These are phyloP conservation scores for Epinephelus coioides DNA, from an alignment of 2,797 vertebrate species.

Conservation along the genomic window DNA sequence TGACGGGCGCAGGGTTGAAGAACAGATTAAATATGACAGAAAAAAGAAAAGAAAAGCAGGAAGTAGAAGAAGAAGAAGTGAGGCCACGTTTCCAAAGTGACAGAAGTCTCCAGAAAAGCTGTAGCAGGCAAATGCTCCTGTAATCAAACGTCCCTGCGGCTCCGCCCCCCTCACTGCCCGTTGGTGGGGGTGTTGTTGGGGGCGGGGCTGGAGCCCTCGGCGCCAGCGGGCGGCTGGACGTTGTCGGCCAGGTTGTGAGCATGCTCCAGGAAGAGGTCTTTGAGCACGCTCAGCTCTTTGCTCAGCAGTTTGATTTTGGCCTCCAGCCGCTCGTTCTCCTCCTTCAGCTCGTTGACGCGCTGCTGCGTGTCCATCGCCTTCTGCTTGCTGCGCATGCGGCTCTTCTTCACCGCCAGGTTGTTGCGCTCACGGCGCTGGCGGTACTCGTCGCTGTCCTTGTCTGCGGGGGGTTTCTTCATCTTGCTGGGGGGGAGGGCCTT, in stretches of 20 bases:
- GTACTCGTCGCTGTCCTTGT: conserved; percentile 97
- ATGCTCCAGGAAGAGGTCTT: conserved; percentile 98
- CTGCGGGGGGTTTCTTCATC: conserved; percentile 90
- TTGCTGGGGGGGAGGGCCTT: conserved; percentile 91
- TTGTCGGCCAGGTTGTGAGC: conserved; percentile 97
- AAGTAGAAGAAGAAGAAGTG: background rate
- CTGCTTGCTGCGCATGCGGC: conserved; percentile 97
- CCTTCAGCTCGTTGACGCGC: conserved; percentile 97
- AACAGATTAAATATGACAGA: background rate
- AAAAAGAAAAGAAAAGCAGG: background rate
- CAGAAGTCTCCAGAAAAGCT: conserved; percentile 21
- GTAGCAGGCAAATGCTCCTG: background rate
- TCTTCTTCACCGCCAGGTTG: conserved; percentile 99
- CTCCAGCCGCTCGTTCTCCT: conserved; percentile 98
- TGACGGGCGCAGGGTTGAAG: background rate
- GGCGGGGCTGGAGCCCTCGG: conserved; percentile 81
- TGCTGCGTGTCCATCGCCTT: conserved; percentile 97
- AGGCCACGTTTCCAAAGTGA: conserved; percentile 13
- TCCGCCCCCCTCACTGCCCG: conserved; percentile 73
- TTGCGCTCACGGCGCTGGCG: conserved; percentile 94
- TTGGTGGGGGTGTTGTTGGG: conserved; percentile 72
- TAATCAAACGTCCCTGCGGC: conserved; percentile 7
- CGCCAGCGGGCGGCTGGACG: conserved; percentile 87
- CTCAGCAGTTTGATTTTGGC: conserved; percentile 98
- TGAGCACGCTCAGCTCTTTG: conserved; percentile 97